Evolutionary conservation across 2,888 invertebrate genomes (phyloP), one percentile per base, ranked within the genome.

Genomic region (Lomographa bimaculata): DNA sequence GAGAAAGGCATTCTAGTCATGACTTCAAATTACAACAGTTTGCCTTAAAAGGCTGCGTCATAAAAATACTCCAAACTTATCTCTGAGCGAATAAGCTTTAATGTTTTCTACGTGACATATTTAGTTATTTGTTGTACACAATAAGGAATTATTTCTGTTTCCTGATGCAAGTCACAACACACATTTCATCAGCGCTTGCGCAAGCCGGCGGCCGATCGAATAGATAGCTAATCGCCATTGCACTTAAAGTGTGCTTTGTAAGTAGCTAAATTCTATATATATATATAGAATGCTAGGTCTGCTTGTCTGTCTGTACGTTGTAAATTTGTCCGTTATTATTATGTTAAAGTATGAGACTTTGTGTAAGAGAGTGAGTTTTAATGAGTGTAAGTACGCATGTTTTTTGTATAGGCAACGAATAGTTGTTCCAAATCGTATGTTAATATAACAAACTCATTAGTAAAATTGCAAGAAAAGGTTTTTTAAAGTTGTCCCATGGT

Each of bases 51-150:
- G 50, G 65, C 6, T 32, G 17, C 33, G 37, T 46, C 50, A 51
- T 50, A 53, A 54, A 60, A 54, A 47, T 51, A 37, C 46, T 50
- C 35, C 36, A 53, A 49, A 53, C 46, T 46, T 53, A 57, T 62
- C 58, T 54, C 27, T 37, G 28, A 45, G 16, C 14, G 41, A 43
- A 47, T 61, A 58, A 55, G 54, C 43, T 19, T 26, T 62, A 54
- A 64, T 60, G 54, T 34, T 48, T 40, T 37, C 36, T 55, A 62
- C 68, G 68, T 68, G 68, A 61, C 57, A 44, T 50, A 54, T 59
- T 60, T 52, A 35, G 43, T 45, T 46, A 43, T 40, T 48, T 41
- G 21, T 16, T 26, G 44, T 27, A 27, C 40, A 25, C 35, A 46
- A 48, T 42, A 53, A 50, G 47, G 51, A 54, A 46, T 50, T 46